Base-by-base conservation (phyloP, 2,888 invertebrate genomes). In the Sisyra terminalis region DNA sequence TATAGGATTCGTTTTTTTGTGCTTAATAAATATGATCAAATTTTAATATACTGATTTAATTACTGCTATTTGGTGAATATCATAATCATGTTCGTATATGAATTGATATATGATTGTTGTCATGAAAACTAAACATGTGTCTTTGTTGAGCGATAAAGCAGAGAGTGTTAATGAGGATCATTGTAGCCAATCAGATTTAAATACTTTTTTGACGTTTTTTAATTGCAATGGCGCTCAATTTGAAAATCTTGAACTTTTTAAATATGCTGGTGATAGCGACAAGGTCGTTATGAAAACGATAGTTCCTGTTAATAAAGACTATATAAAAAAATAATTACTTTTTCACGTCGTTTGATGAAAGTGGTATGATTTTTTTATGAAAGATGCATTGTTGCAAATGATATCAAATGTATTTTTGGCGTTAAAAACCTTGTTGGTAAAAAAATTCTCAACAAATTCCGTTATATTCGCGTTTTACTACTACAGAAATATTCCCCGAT, bases 371-470 rank as follows among this genome's bases (percentile, higher is more conserved):
- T 67, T 88, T 42, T 69, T 81, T 30, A 65, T 69, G 16, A 71
- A 76, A 47, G 89, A 93, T 62, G 78, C 82, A 11, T 65, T 93
- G 48, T 65, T 93, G 44, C 77, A 80, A 51, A 78, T 79, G 47
- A 90, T 94, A 88, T 85, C 89, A 4, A 93, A 96, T 64, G 80
- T 96, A 14, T 79, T 83, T n/a, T 60, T 97, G 50, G 82, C 93
- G 2, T 70, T 96, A 51, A 84, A 83, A n/a, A n/a, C n/a, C 51
- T 63, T 97, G 16, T 67, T 96, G 43, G 66, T 86, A 48, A 92
- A 96, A 53, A 76, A 75, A 55, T 66, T 71, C 49, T 73, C 71
- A 52, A 57, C 68, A 42, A 69, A 67, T 60, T 90, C 92, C 3
- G 79, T 80, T 96, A 94, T 56, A 73, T 93, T 48, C 78, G 84